These are phyloP conservation scores for Rhineura floridana DNA, from an alignment of 2,113 vertebrate species.

Conservation along the genomic window DNA sequence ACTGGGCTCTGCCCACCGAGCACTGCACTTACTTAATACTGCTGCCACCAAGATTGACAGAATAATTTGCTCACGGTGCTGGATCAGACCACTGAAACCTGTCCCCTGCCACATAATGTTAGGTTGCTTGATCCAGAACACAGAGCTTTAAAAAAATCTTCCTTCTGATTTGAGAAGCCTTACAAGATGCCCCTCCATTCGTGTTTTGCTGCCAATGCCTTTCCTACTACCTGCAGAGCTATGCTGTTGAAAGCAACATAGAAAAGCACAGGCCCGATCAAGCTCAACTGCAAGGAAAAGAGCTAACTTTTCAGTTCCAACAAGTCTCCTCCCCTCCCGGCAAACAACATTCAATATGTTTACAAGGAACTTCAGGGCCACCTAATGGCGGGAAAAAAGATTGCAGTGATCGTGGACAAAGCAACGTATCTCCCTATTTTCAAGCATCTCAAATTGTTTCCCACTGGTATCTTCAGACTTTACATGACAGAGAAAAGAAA, in stretches of 20 bases:
- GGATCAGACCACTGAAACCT: too few species aligned
- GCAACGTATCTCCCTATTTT: neutral
- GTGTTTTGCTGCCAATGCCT: neutral
- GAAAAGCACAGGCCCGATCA: neutral
- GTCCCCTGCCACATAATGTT: neutral
- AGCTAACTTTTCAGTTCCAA: neutral
- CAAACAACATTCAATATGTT: neutral
- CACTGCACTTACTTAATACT: too few species aligned
- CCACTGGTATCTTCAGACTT: neutral
- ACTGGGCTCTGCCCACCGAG: too few species aligned
- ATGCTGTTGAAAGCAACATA: neutral
- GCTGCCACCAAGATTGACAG: too few species aligned
- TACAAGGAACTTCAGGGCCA: neutral
- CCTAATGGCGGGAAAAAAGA: slow-evolving; percentile 5
- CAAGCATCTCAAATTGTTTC: neutral
- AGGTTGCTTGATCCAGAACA: neutral
- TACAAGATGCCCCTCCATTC: neutral
- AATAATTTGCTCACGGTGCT: too few species aligned
- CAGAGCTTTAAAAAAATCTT: neutral
- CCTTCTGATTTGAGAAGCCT: neutral
- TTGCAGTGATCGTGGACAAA: too few species aligned
- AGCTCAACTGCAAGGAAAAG: neutral
- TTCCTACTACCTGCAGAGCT: neutral
- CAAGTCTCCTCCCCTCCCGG: neutral
- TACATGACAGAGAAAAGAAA: too few species aligned